Conservation (phyloP, 2,113 vertebrate species). For the Zosterops borbonicus region DNA sequence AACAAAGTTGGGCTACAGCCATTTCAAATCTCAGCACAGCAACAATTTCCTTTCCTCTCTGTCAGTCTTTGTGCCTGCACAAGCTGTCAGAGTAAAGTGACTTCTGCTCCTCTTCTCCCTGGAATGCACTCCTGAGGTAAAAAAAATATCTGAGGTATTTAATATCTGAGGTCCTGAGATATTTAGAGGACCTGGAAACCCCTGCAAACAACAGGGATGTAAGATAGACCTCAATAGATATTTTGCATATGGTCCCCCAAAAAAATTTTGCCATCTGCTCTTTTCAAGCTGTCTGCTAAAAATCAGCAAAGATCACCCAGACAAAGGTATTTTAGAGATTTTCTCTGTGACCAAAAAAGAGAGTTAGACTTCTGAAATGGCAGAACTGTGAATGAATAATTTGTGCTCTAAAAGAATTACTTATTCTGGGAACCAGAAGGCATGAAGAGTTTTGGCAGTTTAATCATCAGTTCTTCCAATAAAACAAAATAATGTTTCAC, state of each 20-base stretch:
- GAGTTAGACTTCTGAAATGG: neutral
- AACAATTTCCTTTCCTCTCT: neutral
- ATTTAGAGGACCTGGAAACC: neutral
- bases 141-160: neutral
- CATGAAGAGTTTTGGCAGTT: constrained; percentile 27
- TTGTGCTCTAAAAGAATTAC: neutral
- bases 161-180: too few species aligned
- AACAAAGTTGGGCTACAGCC: neutral
- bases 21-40: neutral
- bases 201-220: neutral
- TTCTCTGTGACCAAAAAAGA: neutral
- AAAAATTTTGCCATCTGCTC: neutral
- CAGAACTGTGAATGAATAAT: neutral
- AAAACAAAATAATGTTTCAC: constrained; percentile 4
- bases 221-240: neutral
- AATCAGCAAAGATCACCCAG: neutral
- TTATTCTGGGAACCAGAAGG: constrained; percentile 10
- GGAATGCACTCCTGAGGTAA: neutral
- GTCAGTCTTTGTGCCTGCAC: neutral
- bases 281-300: neutral
- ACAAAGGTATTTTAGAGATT: neutral
- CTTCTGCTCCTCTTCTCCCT: neutral
- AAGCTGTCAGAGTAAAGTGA: neutral
- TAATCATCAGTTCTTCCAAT: constrained; percentile 9
- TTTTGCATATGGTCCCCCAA: neutral